These are phyloP conservation scores for Moxostoma hubbsi DNA, from an alignment of 2,797 vertebrate species.

Conservation along the genomic window DNA sequence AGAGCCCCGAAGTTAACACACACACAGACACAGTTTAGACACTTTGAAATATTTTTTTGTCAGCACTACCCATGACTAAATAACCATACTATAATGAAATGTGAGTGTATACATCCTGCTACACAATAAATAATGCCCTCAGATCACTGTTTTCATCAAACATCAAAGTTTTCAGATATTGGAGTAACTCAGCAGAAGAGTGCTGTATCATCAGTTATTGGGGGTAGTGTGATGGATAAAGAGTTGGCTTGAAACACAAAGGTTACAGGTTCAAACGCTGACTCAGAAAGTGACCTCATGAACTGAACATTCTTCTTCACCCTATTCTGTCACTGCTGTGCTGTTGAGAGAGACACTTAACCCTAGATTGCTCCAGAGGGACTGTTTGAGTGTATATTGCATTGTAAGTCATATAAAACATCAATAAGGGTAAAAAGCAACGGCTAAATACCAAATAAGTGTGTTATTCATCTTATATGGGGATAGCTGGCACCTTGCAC, in stretches of 20 bases:
- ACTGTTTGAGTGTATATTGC: constrained; percentile 22
- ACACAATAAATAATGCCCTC: constrained; percentile 34
- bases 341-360: constrained; percentile 40
- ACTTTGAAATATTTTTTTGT: neutral
- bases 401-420: constrained; percentile 27
- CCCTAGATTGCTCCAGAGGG: constrained; percentile 21
- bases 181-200: constrained; percentile 18
- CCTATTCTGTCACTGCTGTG: constrained; percentile 37
- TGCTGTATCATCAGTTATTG: constrained; percentile 24
- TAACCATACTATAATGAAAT: constrained; percentile 20
- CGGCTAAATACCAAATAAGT: constrained; percentile 10
- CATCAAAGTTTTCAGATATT: constrained; percentile 1
- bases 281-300: constrained; percentile 42
- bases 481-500: neutral
- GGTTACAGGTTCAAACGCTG: constrained; percentile 40
- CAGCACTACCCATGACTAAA: constrained; percentile 22
- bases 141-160: constrained; percentile 1
- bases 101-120: constrained; percentile 2
- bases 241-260: constrained; percentile 24
- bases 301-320: constrained; percentile 11
- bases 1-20: constrained; percentile 83
- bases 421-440: constrained; percentile 24
- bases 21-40: constrained; percentile 1
- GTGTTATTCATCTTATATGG: neutral
- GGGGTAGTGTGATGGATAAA: constrained; percentile 19